Percentiles rank a stretch among this genome's conserved stretches.
Evolutionary conservation across 1,140 invertebrate species (phyloP).

Genomic region (Calosoma granatense): DNA sequence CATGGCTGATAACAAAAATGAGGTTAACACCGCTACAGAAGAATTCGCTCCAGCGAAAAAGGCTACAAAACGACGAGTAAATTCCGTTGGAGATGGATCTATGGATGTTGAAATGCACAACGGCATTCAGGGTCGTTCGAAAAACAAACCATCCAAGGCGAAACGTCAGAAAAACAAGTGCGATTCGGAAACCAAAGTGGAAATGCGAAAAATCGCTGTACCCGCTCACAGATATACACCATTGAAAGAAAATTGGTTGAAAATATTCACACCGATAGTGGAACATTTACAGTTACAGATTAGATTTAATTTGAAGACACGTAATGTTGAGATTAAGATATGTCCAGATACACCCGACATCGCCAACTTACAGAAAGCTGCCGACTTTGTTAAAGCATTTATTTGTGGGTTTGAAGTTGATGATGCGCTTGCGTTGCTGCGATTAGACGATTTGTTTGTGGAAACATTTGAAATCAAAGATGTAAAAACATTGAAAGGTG

Average conservation of each 20-base stretch:
- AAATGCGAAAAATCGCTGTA: constrained; percentile 52
- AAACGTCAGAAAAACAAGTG: constrained; percentile 43
- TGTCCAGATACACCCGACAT: constrained; percentile 74
- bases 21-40: constrained; percentile 43
- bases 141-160: constrained; percentile 32
- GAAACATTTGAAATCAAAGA: constrained; percentile 97
- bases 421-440: constrained; percentile 87
- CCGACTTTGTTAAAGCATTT: constrained; percentile 97
- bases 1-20: constrained; percentile 1
- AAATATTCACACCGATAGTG: constrained; percentile 93
- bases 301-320: constrained; percentile 84
- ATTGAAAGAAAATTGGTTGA: constrained; percentile 93
- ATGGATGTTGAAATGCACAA: constrained; percentile 55
- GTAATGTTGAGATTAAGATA: constrained; percentile 80
- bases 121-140: constrained; percentile 49
- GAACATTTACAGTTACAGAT: constrained; percentile 92
- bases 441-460: constrained; percentile 94
- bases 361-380: constrained; percentile 89
- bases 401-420: constrained; percentile 95
- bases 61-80: constrained; percentile 40
- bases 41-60: constrained; percentile 44
- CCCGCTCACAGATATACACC: constrained; percentile 74
- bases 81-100: constrained; percentile 36
- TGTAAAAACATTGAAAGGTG: constrained; percentile 92
- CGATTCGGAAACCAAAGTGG: constrained; percentile 45